phyloP scores from a whole-genome alignment of 2,888 invertebrate species.

The Scaptomyza reducta region DNA sequence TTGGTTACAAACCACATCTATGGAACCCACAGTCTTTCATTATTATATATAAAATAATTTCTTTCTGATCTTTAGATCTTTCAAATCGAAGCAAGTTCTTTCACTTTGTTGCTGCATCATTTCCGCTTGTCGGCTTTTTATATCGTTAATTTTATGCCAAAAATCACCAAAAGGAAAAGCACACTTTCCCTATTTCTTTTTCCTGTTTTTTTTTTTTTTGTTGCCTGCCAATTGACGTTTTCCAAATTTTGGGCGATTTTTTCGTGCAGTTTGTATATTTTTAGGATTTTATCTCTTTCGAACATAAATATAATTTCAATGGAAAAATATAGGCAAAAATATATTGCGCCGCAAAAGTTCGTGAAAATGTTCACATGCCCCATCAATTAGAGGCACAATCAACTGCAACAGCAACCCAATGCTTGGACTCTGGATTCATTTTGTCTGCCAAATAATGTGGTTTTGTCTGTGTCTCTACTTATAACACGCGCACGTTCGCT shows the following conservation, averaged over 20 bases:
- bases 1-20: neutral
- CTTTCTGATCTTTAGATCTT: conserved; percentile 7
- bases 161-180: conserved; percentile 13
- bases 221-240: conserved; percentile 48
- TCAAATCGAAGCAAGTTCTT: conserved; percentile 7
- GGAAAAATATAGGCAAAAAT: conserved; percentile 39
- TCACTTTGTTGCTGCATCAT: conserved; percentile 53
- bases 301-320: conserved; percentile 59
- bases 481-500: conserved; percentile 32
- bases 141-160: conserved; percentile 50
- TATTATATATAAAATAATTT: conserved; percentile 4
- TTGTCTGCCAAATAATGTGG: conserved; percentile 3
- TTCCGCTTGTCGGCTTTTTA: conserved; percentile 51
- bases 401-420: conserved; percentile 23
- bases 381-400: conserved; percentile 51
- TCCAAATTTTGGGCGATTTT: conserved; percentile 38
- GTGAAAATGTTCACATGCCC: conserved; percentile 28
- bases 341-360: conserved; percentile 58
- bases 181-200: neutral
- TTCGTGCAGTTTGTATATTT: conserved; percentile 41
- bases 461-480: conserved; percentile 10
- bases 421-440: conserved; percentile 12
- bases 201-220: neutral
- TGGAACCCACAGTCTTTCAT: neutral
- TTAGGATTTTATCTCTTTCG: conserved; percentile 58